A percentile compares a stretch with the other conserved stretches of the same genome.
Conservation (phyloP, 2,797 vertebrate species). For the Enteromius treurensis region DNA sequence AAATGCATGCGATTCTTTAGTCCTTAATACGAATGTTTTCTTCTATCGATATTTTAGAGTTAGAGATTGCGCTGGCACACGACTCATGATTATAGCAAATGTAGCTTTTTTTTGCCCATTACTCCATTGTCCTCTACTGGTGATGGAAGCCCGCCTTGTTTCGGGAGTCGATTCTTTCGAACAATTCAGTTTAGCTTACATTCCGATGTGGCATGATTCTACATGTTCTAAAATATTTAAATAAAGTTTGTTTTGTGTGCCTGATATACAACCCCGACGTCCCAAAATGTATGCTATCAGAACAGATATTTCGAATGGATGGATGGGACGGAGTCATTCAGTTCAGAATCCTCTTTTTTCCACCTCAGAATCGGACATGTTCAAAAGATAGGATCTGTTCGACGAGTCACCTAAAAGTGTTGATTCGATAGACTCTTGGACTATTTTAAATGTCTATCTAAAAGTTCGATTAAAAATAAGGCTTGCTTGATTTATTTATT, state of each 20-base stretch:
- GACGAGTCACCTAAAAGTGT: neutral
- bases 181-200: neutral
- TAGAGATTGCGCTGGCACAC: neutral
- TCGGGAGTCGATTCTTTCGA: constrained; percentile 10
- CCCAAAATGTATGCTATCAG: neutral
- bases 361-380: neutral
- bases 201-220: neutral
- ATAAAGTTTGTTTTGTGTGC: neutral
- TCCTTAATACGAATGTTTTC: no score
- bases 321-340: neutral
- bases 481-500: neutral
- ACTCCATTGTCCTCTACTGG: constrained; percentile 7
- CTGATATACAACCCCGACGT: neutral
- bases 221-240: neutral
- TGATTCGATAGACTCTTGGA: neutral
- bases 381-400: neutral
- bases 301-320: neutral
- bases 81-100: neutral
- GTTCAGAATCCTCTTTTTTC: neutral
- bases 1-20: neutral
- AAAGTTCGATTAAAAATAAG: neutral
- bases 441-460: neutral
- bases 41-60: neutral
- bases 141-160: constrained; percentile 28
- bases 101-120: neutral